phyloP scores from a whole-genome alignment of 2,797 vertebrate species.

The Peromyscus attwateri region DNA sequence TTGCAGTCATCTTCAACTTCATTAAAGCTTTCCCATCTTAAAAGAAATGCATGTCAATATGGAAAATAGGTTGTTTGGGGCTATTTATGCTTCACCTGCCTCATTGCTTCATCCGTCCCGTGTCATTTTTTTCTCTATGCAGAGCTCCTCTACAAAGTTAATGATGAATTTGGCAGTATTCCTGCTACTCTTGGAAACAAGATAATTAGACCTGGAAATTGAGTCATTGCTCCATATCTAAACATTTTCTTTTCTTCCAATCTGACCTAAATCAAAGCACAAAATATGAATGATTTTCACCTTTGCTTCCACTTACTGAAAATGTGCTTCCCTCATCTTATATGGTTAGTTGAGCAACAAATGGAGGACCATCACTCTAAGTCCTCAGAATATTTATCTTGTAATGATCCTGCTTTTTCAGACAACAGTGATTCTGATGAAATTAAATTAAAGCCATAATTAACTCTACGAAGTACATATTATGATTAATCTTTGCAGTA shows the following conservation, averaged over 20 bases:
- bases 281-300: slow-evolving; percentile 44
- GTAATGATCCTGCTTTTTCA: background rate
- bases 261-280: slow-evolving; percentile 44
- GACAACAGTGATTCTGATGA: background rate
- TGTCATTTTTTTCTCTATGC: slow-evolving; percentile 57
- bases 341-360: background rate
- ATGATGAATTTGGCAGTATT: slow-evolving; percentile 60
- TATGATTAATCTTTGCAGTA: background rate
- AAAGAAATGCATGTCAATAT: slow-evolving; percentile 71
- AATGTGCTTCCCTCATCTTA: background rate
- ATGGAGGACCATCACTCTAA: background rate
- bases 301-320: background rate
- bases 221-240: slow-evolving; percentile 28
- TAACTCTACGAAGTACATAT: background rate
- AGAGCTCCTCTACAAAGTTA: slow-evolving; percentile 52
- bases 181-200: slow-evolving; percentile 53
- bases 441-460: background rate
- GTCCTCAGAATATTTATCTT: background rate
- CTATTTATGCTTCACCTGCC: slow-evolving; percentile 73
- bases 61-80: slow-evolving; percentile 76
- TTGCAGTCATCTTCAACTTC: slow-evolving; percentile 69
- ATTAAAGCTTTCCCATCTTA: slow-evolving; percentile 73
- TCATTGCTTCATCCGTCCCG: slow-evolving; percentile 63
- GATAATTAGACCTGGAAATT: slow-evolving; percentile 55
- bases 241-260: slow-evolving; percentile 66